Percentiles rank a stretch among this genome's conserved stretches.
Conservation (phyloP, 2,797 vertebrate genomes). For the Agapornis canus region DNA sequence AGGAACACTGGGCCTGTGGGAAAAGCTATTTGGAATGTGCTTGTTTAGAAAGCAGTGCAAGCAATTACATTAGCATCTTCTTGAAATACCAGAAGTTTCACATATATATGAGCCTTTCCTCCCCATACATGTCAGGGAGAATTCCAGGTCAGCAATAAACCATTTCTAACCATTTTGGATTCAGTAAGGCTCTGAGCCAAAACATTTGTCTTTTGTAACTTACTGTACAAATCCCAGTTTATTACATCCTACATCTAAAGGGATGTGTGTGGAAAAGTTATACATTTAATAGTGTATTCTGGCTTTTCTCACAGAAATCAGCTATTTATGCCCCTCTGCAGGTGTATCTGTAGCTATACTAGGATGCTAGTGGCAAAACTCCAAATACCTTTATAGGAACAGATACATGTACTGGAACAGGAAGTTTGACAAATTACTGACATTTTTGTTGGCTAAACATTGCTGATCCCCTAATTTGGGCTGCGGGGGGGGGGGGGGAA, state of each 20-base stretch:
- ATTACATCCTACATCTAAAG: neutral
- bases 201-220: neutral
- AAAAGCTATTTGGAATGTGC: slow-evolving; percentile 22
- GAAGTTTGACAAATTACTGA: neutral
- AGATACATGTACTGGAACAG: neutral
- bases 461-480: neutral
- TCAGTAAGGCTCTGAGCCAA: neutral
- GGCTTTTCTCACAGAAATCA: neutral
- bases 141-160: neutral
- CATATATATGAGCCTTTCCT: neutral
- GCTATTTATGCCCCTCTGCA: neutral
- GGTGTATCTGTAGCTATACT: neutral
- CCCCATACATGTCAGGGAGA: neutral
- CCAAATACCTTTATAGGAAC: neutral
- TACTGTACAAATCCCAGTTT: neutral
- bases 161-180: neutral
- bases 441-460: neutral
- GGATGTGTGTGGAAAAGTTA: neutral
- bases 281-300: neutral
- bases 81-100: slow-evolving; percentile 53
- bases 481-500: no score
- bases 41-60: slow-evolving; percentile 35
- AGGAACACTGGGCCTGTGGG: slow-evolving; percentile 29
- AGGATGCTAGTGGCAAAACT: neutral
- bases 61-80: slow-evolving; percentile 39